Evolutionary conservation across 2,113 vertebrate species (phyloP), one percentile per base, ranked within the genome.

Genomic region (Pavo muticus): DNA sequence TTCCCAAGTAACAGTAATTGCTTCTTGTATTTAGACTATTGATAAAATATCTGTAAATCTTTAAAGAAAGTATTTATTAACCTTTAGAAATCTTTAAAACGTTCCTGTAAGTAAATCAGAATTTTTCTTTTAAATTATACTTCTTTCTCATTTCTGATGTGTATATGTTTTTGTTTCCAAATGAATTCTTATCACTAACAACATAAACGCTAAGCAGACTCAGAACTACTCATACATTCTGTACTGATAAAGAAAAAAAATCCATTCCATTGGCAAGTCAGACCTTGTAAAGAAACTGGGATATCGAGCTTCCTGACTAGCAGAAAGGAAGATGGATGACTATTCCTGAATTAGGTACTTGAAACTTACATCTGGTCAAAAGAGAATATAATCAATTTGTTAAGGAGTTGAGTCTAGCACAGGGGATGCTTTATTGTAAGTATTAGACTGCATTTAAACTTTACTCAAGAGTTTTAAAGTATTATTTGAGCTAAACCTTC

Each of bases 321-420:
- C 79, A 92, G 90, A 95, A 93, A 90, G 67, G 69, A 95, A 95
- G 94, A 96, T 54, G 84, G 90, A 95, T 88, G 73, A 40, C 77
- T 83, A 64, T 69, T 91, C 82, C 65, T 61, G 87, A 93, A 75
- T 80, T 47, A 87, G 85, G 76, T 75, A 60, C 79, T 87, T 83
- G 89, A 92, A 93, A 84, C 20, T 30, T 40, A 68, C 56, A 90
- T 90, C 60, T 95, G 77, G 37, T 75, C 68, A 64, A 77, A 94
- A 93, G 44, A 88, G 64, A 93, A 90, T 80, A 87, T 72, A 80
- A 97, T 91, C 82, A 85, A 56, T 94, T 93, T 74, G 74, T 60
- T 85, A 91, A 93, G 37, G 48, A 93, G 75, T n/a, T 81, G 59
- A 84, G 56, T 81, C 82, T 57, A 73, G 80, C 64, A 27, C 35